phyloP scores from a whole-genome alignment of 1,140 invertebrate genomes.

The Pseudomyrmex concolor region DNA sequence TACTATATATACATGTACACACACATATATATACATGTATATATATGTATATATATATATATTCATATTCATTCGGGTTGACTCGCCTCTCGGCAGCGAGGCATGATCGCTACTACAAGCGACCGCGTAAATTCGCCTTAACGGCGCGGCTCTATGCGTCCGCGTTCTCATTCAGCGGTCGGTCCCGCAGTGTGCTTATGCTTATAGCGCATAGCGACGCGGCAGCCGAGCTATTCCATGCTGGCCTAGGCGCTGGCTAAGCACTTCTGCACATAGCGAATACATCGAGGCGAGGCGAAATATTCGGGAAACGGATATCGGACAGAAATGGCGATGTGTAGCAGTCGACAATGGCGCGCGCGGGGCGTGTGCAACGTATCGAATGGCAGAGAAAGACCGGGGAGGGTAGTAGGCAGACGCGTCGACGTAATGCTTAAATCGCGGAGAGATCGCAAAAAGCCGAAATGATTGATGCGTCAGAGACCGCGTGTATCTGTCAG shows the following conservation, averaged over 20 bases:
- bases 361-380: slow-evolving; percentile 38
- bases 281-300: slow-evolving; percentile 43
- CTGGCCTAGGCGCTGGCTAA: slow-evolving; percentile 67
- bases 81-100: slow-evolving; percentile 1
- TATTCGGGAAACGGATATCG: slow-evolving; percentile 52
- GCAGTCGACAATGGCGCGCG: slow-evolving; percentile 50
- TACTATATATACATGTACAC: too few species aligned
- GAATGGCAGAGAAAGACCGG: slow-evolving; percentile 24
- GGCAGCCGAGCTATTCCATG: slow-evolving; percentile 53
- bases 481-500: slow-evolving; percentile 44
- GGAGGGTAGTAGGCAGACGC: slow-evolving; percentile 27
- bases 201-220: slow-evolving; percentile 45
- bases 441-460: slow-evolving; percentile 48
- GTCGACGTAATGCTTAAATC: slow-evolving; percentile 59
- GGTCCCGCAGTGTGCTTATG: slow-evolving; percentile 56
- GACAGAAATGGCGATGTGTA: slow-evolving; percentile 43
- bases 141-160: slow-evolving; percentile 41
- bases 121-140: slow-evolving; percentile 56
- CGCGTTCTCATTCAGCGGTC: slow-evolving; percentile 53
- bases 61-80: not conserved
- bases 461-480: slow-evolving; percentile 53
- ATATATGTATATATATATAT: too few species aligned
- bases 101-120: not conserved
- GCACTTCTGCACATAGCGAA: slow-evolving; percentile 66
- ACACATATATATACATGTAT: too few species aligned